A percentile compares a stretch with the other conserved stretches of the same genome.
phyloP scores from a whole-genome alignment of 2,113 vertebrate genomes.

The Dolichotis patagonum region DNA sequence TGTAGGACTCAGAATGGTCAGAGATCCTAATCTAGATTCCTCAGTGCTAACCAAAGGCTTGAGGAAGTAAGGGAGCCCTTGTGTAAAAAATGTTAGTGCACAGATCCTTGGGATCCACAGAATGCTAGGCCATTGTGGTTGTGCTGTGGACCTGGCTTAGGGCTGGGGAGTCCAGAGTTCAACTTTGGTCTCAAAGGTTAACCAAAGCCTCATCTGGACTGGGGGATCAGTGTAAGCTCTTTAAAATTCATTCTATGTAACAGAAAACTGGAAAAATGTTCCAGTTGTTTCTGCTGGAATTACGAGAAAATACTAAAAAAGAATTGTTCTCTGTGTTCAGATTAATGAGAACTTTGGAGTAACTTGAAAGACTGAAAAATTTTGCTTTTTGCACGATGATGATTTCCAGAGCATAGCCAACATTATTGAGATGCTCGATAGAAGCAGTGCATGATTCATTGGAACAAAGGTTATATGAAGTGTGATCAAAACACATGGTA shows the following conservation, averaged over 20 bases:
- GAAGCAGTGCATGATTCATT: rapidly evolving
- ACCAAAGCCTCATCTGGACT: too few species aligned
- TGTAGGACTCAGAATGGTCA: background rate
- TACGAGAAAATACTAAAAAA: background rate
- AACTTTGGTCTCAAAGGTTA: background rate
- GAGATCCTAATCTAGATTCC: background rate
- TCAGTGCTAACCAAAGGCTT: rapidly evolving
- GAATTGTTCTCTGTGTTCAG: background rate
- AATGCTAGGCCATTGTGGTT: rapidly evolving
- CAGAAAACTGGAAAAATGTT: background rate
- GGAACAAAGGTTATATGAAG: background rate
- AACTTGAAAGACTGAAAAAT: background rate
- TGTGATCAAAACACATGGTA: background rate
- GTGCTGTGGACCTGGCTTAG: background rate
- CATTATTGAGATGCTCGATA: too few species aligned
- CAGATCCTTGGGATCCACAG: background rate
- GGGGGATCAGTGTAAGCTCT: background rate
- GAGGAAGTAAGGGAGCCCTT: background rate
- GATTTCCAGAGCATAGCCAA: background rate
- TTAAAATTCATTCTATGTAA: background rate
- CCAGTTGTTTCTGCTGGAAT: background rate
- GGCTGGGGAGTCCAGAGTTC: background rate
- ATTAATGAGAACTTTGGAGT: background rate
- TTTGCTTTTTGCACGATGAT: background rate
- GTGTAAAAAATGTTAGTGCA: background rate